phyloP scores from a whole-genome alignment of 2,113 vertebrate genomes.

The Oreochromis niloticus region DNA sequence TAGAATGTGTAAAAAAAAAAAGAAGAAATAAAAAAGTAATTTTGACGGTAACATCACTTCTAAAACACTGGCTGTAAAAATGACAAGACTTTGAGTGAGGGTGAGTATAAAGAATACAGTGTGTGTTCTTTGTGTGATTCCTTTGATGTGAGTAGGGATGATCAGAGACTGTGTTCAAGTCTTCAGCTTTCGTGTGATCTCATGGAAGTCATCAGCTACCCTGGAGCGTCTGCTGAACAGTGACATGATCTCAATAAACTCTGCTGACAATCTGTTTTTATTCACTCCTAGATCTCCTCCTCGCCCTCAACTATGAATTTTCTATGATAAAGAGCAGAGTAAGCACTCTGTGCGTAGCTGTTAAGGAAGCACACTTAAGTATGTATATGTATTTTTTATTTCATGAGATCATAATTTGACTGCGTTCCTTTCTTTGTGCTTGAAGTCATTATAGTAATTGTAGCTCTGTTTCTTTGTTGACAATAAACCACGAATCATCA shows the following conservation, averaged over 20 bases:
- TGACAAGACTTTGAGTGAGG: not conserved
- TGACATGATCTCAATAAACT: not conserved
- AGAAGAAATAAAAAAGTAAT: not conserved
- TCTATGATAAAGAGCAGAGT: not conserved
- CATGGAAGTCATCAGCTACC: not conserved
- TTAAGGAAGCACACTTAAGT: not conserved
- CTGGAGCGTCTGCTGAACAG: not conserved
- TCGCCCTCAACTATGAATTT: not conserved
- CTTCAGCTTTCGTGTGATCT: slow-evolving; percentile 11
- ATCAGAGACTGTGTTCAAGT: slow-evolving; percentile 8
- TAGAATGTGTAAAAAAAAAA: not conserved
- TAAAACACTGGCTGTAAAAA: not conserved
- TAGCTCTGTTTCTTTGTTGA: not conserved
- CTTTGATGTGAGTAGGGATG: slow-evolving; percentile 1
- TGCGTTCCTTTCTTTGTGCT: not conserved
- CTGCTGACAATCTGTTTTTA: not conserved
- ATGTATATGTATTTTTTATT: not conserved
- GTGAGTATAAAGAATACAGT: not conserved
- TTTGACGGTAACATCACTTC: not conserved
- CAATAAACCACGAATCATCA: not conserved
- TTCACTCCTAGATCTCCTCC: not conserved
- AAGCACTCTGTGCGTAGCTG: not conserved
- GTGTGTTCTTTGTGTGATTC: not conserved
- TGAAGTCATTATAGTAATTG: not conserved
- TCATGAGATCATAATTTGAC: not conserved